A percentile compares a stretch with the other conserved stretches of the same genome.
phyloP scores from a whole-genome alignment of 2,113 vertebrate species.

The Epinephelus lanceolatus region DNA sequence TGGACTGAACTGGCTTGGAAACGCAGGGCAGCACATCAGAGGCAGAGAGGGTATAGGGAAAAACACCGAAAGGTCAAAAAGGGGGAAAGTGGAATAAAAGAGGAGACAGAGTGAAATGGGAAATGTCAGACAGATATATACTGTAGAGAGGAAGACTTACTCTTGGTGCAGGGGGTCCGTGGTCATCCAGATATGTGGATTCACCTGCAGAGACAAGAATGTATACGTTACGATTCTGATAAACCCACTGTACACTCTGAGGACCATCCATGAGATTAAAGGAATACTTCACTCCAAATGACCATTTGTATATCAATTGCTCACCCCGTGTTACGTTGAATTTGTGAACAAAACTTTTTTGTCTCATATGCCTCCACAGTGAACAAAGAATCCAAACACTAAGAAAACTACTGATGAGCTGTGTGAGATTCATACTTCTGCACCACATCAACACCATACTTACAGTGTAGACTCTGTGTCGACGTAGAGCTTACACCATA shows the following conservation, averaged over 20 bases:
- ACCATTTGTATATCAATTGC: too few species aligned
- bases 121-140: background rate
- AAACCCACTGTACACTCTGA: background rate
- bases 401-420: too few species aligned
- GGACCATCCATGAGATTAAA: background rate
- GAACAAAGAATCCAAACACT: too few species aligned
- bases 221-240: slow-evolving; percentile 2
- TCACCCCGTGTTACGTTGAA: too few species aligned
- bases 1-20: slow-evolving; percentile 45
- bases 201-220: slow-evolving; percentile 85
- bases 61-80: background rate
- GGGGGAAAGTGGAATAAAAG: background rate
- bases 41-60: background rate
- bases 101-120: background rate
- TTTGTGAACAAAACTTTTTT: too few species aligned
- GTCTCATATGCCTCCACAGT: too few species aligned
- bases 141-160: slow-evolving; percentile 79
- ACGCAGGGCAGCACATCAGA: slow-evolving; percentile 48
- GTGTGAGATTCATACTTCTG: too few species aligned
- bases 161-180: slow-evolving; percentile 89
- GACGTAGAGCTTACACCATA: too few species aligned
- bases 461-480: too few species aligned
- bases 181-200: slow-evolving; percentile 96
- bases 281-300: too few species aligned
- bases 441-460: too few species aligned